phyloP scores from a whole-genome alignment of 2,797 vertebrate genomes.

The Enteromius argenteus region DNA sequence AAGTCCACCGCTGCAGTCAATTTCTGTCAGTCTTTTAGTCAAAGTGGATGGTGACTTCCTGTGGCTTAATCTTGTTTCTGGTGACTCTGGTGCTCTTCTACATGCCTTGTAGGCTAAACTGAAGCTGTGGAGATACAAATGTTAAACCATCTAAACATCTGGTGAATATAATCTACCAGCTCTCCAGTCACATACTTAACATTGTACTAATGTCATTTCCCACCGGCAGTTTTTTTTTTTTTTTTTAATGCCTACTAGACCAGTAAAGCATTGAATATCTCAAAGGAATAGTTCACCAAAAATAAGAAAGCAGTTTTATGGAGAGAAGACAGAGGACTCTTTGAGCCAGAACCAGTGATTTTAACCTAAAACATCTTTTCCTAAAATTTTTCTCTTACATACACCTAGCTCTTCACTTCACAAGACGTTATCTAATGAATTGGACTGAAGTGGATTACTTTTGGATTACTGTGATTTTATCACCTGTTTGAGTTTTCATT shows the following conservation, averaged over 20 bases:
- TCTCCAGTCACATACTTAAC: not conserved
- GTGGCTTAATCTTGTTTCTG: not conserved
- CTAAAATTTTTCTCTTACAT: not conserved
- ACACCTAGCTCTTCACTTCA: not conserved
- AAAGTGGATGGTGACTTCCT: conserved; percentile 13
- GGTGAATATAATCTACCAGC: conserved; percentile 4
- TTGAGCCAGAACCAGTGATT: not conserved
- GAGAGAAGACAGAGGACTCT: not conserved
- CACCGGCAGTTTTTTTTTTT: too few species aligned
- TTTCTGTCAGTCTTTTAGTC: conserved; percentile 31
- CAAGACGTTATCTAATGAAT: not conserved
- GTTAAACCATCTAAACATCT: conserved; percentile 7
- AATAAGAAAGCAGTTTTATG: not conserved
- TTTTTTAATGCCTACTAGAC: not conserved
- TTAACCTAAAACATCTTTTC: not conserved
- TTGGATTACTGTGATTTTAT: not conserved
- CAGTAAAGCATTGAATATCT: not conserved
- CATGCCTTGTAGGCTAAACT: not conserved
- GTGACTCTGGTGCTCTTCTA: not conserved
- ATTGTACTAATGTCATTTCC: too few species aligned
- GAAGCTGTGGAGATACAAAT: not conserved
- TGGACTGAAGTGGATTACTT: not conserved
- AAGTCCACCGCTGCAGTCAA: not conserved
- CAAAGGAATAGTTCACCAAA: not conserved
- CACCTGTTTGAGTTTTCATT: not conserved